phyloP scores from a whole-genome alignment of 2,113 vertebrate genomes.

The Maccullochella peelii region DNA sequence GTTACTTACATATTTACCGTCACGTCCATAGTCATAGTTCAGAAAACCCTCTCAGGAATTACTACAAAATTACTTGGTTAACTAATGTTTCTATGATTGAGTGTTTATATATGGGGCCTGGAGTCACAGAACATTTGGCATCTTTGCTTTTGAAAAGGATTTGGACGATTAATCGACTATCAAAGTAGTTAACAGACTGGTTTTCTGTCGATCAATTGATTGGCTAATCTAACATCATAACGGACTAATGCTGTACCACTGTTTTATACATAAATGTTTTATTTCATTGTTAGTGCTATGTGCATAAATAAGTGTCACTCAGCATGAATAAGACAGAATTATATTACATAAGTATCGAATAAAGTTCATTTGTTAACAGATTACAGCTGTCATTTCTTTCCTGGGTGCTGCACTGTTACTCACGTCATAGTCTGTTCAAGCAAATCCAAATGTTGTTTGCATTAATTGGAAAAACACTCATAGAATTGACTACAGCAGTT shows the following conservation, averaged over 20 bases:
- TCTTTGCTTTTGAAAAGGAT: neutral
- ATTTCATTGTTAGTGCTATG: neutral
- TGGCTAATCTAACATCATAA: neutral
- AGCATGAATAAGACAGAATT: neutral
- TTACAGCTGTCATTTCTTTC: constrained; percentile 4
- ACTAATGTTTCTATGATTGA: neutral
- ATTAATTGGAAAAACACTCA: constrained; percentile 41
- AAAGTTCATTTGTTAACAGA: neutral
- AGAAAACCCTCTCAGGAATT: neutral
- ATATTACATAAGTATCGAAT: constrained; percentile 1
- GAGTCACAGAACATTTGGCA: neutral
- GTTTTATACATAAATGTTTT: neutral
- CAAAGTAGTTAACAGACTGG: neutral
- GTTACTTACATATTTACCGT: neutral
- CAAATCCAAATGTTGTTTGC: constrained; percentile 44
- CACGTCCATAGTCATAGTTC: neutral
- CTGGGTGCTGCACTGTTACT: neutral
- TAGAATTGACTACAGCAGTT: constrained; percentile 10
- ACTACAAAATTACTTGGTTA: neutral
- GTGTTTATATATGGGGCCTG: neutral
- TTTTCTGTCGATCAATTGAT: neutral
- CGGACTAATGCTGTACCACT: neutral
- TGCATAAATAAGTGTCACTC: no score
- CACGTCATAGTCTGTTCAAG: neutral
- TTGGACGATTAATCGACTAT: neutral